Evolutionary conservation across 1,140 invertebrate species (phyloP).

Genomic region (Frieseomelitta varia): DNA sequence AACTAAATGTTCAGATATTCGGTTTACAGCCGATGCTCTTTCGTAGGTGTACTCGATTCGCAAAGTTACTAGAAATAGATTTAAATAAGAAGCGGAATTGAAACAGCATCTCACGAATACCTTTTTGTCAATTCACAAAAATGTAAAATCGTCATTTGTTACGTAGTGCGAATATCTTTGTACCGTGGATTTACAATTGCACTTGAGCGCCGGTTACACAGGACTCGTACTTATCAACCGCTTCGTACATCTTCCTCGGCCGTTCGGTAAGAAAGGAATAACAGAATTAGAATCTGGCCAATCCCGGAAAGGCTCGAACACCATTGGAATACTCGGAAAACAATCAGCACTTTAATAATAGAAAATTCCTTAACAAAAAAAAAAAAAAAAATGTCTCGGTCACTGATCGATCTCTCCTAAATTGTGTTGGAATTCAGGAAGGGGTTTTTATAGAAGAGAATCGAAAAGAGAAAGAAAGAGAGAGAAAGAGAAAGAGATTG

Average conservation of each 20-base stretch:
- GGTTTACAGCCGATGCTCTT: background rate
- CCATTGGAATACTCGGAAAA: background rate
- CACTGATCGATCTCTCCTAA: slow-evolving; percentile 7
- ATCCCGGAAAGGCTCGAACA: background rate
- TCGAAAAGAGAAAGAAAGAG: slow-evolving; percentile 4
- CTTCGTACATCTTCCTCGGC: too few relatives aligned
- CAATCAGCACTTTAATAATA: background rate
- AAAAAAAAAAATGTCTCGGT: background rate
- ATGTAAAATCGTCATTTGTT: background rate
- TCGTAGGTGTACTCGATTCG: background rate
- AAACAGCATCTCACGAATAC: background rate
- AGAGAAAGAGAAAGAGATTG: slow-evolving; percentile 19
- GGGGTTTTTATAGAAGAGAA: slow-evolving; percentile 14
- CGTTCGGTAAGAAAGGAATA: background rate
- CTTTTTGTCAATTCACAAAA: background rate
- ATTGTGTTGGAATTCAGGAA: slow-evolving; percentile 44
- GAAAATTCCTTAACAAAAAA: background rate
- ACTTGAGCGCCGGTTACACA: background rate
- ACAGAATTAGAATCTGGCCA: background rate
- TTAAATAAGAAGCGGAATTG: background rate
- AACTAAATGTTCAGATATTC: background rate
- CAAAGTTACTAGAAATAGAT: background rate
- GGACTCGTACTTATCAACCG: background rate
- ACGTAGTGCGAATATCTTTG: background rate
- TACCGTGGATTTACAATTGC: background rate